Base-by-base conservation (phyloP, 2,888 invertebrate species). In the Notocelia uddmanniana region DNA sequence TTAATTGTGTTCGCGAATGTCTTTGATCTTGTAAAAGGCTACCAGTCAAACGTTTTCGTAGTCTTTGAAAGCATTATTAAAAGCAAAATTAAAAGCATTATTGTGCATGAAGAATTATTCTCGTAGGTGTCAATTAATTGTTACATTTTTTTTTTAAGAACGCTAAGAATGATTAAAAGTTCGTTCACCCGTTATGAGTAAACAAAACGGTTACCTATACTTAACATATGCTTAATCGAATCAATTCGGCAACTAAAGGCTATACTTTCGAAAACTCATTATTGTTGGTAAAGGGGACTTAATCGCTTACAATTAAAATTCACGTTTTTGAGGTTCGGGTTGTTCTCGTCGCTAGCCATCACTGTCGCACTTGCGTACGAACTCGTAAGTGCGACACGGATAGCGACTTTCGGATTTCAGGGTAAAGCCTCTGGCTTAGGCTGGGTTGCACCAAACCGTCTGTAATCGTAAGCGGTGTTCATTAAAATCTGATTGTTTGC, bases 1-100 rank as follows among this genome's bases (percentile, higher is more conserved):
- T 60, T 67, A 71, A 67, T 71, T 60, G 67, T 41, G 41, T 60
- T 60, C 54, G 45, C 60, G 31, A 48, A 34, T 26, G 21, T 45
- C 64, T 71, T 71, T 71, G 71, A 71, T 71, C 59, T 71, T 8
- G 31, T 71, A 67, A 71, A 55, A 58, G 66, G 41, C 57, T n/a
- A n/a, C n/a, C 59, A 34, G 54, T 55, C 41, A 67, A 67, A 55
- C 66, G 31, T 34, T 66, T 71, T 26, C 26, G 6, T 55, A 26
- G 52, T 66, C 66, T 66, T 66, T 67, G 52, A 45, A 66, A 66
- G 59, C 45, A n/a, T n/a, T n/a, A n/a, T n/a, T n/a, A n/a, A n/a
- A n/a, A n/a, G n/a, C n/a, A n/a, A n/a, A n/a, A n/a, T n/a, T n/a
- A n/a, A n/a, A n/a, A n/a, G n/a, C n/a, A n/a, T n/a, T 59, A 23